Conservation (phyloP, 1,140 invertebrate genomes). For the Drosophila bocki region DNA sequence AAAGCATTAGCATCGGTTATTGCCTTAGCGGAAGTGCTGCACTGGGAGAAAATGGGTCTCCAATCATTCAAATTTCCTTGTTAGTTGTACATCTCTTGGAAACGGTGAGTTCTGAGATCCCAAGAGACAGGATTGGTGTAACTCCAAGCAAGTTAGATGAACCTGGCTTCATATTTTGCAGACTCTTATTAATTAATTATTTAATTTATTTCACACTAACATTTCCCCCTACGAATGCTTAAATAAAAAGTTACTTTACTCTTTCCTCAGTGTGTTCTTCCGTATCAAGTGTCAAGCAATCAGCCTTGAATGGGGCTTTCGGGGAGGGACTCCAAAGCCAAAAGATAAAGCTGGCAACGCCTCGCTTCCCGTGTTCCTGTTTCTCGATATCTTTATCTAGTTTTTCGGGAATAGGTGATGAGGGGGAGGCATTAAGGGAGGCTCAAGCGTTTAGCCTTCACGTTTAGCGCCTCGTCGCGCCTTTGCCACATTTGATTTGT, state of each 20-base stretch:
- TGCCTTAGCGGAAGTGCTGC: constrained; percentile 53
- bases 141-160: too few relatives aligned
- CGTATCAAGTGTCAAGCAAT: constrained; percentile 20
- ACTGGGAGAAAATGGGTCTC: constrained; percentile 2
- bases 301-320: constrained; percentile 13
- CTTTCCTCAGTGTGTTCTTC: constrained; percentile 1
- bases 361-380: constrained; percentile 21
- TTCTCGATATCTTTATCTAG: constrained; percentile 25
- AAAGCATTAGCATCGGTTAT: constrained; percentile 76
- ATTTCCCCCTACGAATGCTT: too few relatives aligned
- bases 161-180: too few relatives aligned
- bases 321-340: background rate
- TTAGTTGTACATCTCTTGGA: too few relatives aligned
- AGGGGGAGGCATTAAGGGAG: too few relatives aligned
- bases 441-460: too few relatives aligned
- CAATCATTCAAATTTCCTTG: too few relatives aligned
- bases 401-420: background rate
- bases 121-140: too few relatives aligned
- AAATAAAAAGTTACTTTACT: background rate
- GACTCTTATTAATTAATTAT: too few relatives aligned
- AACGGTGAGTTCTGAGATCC: too few relatives aligned
- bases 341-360: constrained; percentile 21
- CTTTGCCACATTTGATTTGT: constrained; percentile 69
- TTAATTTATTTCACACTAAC: too few relatives aligned
- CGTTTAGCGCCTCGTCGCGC: constrained; percentile 61